Evolutionary conservation across 1,140 invertebrate genomes (phyloP).

Genomic region (Zeugodacus cucurbitae): DNA sequence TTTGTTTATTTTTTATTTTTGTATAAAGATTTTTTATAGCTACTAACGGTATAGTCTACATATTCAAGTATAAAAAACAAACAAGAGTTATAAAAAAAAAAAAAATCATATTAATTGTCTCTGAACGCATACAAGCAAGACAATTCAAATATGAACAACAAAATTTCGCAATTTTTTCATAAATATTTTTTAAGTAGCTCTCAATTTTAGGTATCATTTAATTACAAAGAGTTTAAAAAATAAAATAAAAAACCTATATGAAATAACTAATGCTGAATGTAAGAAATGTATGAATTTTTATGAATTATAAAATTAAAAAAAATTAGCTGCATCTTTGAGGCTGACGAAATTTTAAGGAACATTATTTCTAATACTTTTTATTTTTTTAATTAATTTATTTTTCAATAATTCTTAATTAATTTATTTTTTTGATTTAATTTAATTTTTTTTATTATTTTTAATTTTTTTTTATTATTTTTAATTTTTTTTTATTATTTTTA

Average conservation of each 20-base stretch:
- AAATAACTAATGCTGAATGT: background rate
- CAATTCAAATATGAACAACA: background rate
- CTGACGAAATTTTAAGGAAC: background rate
- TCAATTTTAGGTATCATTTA: conserved; percentile 20
- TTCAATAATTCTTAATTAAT: too few species aligned
- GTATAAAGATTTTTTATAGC: conserved; percentile 28
- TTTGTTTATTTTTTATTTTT: background rate
- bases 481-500: background rate
- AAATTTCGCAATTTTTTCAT: conserved; percentile 32
- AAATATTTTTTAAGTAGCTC: conserved; percentile 23
- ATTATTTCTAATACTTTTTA: background rate
- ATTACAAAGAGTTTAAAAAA: background rate
- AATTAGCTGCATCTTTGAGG: background rate
- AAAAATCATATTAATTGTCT: background rate
- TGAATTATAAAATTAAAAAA: background rate
- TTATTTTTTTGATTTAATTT: too few species aligned
- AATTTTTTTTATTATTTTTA: too few species aligned
- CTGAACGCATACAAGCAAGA: background rate
- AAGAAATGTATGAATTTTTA: background rate
- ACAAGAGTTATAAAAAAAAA: too few species aligned
- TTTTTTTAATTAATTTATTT: too few species aligned
- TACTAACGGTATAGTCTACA: background rate
- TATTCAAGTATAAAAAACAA: background rate
- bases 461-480: background rate
- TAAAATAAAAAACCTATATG: background rate